phyloP scores from a whole-genome alignment of 2,888 invertebrate species.

The Lapara coniferarum region DNA sequence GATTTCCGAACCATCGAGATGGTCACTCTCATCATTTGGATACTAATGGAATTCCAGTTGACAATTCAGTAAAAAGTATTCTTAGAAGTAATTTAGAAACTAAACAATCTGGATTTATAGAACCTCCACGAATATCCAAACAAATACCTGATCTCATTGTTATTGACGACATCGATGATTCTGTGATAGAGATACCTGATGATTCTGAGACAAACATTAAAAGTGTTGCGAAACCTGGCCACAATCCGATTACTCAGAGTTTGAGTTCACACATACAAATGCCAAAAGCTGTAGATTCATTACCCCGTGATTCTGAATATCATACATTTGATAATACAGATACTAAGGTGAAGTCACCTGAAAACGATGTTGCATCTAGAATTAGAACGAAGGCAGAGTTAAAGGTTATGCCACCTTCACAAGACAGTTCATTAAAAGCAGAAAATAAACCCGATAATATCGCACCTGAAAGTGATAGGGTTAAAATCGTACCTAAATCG shows the following conservation, averaged over 20 bases:
- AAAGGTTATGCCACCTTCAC: slow-evolving; percentile 84
- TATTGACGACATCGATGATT: slow-evolving; percentile 77
- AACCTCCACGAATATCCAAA: slow-evolving; percentile 79
- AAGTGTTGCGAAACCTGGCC: slow-evolving; percentile 44
- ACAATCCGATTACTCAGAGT: slow-evolving; percentile 47
- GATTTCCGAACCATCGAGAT: slow-evolving; percentile 70
- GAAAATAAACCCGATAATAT: slow-evolving; percentile 47
- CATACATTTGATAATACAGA: slow-evolving; percentile 60
- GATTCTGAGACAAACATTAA: slow-evolving; percentile 53
- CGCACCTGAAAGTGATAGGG: slow-evolving; percentile 51
- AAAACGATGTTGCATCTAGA: slow-evolving; percentile 86
- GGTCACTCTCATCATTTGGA: slow-evolving; percentile 62
- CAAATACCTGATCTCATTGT: slow-evolving; percentile 77
- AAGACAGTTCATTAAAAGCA: slow-evolving; percentile 56
- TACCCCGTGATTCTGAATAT: slow-evolving; percentile 79
- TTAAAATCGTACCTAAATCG: slow-evolving; percentile 68
- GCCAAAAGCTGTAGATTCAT: slow-evolving; percentile 87
- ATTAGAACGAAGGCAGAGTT: slow-evolving; percentile 94
- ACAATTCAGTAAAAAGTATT: slow-evolving; percentile 88
- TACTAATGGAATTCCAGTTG: slow-evolving; percentile 80
- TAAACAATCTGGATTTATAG: slow-evolving; percentile 81
- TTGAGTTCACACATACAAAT: slow-evolving; percentile 84
- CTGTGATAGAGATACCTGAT: slow-evolving; percentile 77
- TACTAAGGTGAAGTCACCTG: slow-evolving; percentile 67
- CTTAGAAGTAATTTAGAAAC: slow-evolving; percentile 88